Evolutionary conservation across 2,888 invertebrate species (phyloP).

Genomic region (Polylopha cassiicola): DNA sequence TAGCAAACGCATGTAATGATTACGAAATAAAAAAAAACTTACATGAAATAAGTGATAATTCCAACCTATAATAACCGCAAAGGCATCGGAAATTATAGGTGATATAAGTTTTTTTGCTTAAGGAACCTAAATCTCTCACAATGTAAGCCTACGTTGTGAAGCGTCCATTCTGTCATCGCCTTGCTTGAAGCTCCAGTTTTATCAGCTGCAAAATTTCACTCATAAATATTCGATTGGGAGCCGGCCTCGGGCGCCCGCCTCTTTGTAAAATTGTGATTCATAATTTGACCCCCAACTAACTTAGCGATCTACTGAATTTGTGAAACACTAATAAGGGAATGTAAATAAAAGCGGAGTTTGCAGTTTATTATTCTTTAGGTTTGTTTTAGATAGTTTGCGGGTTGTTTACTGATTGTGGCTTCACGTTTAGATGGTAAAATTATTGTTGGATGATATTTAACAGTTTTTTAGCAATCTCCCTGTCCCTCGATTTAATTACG

Average conservation of each 20-base stretch:
- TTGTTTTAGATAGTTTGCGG: slow-evolving; percentile 17
- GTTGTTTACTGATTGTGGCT: not conserved
- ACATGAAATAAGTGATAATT: too few species aligned
- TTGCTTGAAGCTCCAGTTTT: slow-evolving; percentile 38
- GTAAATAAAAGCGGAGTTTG: slow-evolving; percentile 19
- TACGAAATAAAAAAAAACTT: too few species aligned
- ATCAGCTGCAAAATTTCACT: slow-evolving; percentile 70
- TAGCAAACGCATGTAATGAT: too few species aligned
- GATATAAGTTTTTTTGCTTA: too few species aligned
- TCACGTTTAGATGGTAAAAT: not conserved
- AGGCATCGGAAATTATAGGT: too few species aligned
- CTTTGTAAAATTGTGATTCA: slow-evolving; percentile 63
- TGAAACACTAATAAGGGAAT: slow-evolving; percentile 43
- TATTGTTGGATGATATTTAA: too few species aligned
- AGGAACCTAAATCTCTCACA: slow-evolving; percentile 2
- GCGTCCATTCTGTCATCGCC: slow-evolving; percentile 16
- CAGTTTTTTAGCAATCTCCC: too few species aligned
- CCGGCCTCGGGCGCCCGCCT: slow-evolving; percentile 38
- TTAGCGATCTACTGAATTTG: slow-evolving; percentile 43
- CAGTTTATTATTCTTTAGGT: too few species aligned
- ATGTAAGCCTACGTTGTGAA: slow-evolving; percentile 9
- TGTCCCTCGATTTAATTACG: too few species aligned
- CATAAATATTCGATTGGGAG: slow-evolving; percentile 69
- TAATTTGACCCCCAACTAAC: slow-evolving; percentile 60
- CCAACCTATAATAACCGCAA: too few species aligned